Evolutionary conservation across 30 jellyfish, hydroid and myxozoan species (phyloP).

Genomic region (Aurelia sp.): DNA sequence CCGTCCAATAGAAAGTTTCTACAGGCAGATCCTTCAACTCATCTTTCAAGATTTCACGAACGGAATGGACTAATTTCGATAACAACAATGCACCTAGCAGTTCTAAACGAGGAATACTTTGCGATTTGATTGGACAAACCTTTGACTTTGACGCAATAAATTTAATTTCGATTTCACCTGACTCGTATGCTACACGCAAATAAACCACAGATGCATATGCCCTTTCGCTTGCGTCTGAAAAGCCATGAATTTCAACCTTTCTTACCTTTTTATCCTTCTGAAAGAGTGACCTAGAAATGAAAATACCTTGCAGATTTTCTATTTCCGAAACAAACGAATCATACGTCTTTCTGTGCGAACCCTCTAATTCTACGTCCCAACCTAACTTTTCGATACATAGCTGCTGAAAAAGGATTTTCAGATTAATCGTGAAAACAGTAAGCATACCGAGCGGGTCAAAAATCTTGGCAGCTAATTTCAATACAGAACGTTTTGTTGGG

Average conservation of each 20-base stretch:
- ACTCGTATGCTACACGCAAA: too few species aligned
- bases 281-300: conserved; percentile 41
- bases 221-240: too few species aligned
- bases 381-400: too few species aligned
- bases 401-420: conserved; percentile 2
- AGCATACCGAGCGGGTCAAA: conserved; percentile 17
- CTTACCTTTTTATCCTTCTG: conserved; percentile 26
- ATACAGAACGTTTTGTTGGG: too few species aligned
- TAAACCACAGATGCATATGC: too few species aligned
- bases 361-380: too few species aligned
- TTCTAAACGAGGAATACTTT: conserved; percentile 56
- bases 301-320: neutral
- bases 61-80: conserved; percentile 39
- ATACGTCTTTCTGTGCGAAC: neutral
- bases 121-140: conserved; percentile 56
- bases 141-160: too few species aligned
- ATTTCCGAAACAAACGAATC: conserved; percentile 2
- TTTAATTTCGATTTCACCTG: conserved; percentile 10
- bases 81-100: conserved; percentile 42
- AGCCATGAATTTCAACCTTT: conserved; percentile 49
- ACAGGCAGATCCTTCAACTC: too few species aligned
- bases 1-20: too few species aligned
- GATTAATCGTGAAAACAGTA: neutral
- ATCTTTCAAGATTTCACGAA: too few species aligned
- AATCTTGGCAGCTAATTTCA: neutral